Evolutionary conservation across 2,797 vertebrate species (phyloP).

Genomic region (Onychomys arenicola): DNA sequence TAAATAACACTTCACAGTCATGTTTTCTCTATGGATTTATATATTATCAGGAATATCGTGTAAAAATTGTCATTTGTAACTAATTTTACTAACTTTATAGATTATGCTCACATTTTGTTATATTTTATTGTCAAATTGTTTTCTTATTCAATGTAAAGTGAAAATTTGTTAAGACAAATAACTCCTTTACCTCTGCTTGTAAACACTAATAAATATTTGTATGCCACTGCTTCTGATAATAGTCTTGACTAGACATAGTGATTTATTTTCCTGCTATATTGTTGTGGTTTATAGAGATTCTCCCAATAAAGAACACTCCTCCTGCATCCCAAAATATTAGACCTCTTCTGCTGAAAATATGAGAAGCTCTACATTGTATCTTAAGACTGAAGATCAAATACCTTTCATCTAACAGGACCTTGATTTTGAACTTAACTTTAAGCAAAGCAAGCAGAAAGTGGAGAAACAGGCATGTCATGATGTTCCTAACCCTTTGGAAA

Average conservation of each 20-base stretch:
- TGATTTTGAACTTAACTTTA: background rate
- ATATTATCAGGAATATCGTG: background rate
- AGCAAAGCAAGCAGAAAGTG: background rate
- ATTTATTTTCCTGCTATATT: background rate
- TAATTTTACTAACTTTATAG: background rate
- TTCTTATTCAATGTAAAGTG: background rate
- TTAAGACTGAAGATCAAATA: background rate
- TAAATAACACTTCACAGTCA: background rate
- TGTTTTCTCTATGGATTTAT: background rate
- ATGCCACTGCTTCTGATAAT: background rate
- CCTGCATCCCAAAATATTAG: background rate
- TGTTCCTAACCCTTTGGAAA: background rate
- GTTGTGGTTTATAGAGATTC: background rate
- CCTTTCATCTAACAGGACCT: background rate
- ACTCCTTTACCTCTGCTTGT: background rate
- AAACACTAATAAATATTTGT: background rate
- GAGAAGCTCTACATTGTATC: accelerated
- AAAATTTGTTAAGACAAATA: background rate
- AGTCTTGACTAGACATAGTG: background rate
- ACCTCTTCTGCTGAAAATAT: background rate
- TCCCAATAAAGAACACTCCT: background rate
- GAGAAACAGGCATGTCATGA: accelerated
- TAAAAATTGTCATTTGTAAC: background rate
- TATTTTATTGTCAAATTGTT: background rate
- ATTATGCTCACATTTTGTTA: background rate